Percentiles rank a stretch among this genome's conserved stretches.
Evolutionary conservation across 2,888 invertebrate species (phyloP).

Genomic region (Hipparchia semele): DNA sequence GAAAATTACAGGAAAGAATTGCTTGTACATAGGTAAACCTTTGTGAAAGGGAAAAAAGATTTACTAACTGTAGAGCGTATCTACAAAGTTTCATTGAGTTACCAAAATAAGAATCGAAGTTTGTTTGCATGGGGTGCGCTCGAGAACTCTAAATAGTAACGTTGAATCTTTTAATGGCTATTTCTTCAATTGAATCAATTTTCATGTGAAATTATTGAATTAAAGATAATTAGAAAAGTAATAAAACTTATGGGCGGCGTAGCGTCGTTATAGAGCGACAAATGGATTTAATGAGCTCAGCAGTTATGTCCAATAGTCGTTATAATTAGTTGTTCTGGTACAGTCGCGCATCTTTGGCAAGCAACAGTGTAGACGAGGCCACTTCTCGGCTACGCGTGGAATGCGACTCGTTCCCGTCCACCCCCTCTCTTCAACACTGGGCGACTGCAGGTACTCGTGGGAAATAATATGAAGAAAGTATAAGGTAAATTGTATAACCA

Average conservation of each 20-base stretch:
- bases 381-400: slow-evolving; percentile 44
- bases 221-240: not conserved
- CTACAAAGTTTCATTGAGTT: too few relatives aligned
- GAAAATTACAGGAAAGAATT: too few relatives aligned
- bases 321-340: slow-evolving; percentile 42
- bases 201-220: slow-evolving; percentile 21
- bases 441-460: slow-evolving; percentile 46
- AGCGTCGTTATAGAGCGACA: slow-evolving; percentile 21
- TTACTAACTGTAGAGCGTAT: too few relatives aligned
- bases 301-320: slow-evolving; percentile 36
- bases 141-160: slow-evolving; percentile 46
- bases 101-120: too few relatives aligned
- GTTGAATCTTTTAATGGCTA: slow-evolving; percentile 39
- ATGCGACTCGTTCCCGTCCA: slow-evolving; percentile 56
- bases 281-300: slow-evolving; percentile 21
- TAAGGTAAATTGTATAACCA: slow-evolving; percentile 41
- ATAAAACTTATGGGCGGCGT: slow-evolving; percentile 14
- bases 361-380: slow-evolving; percentile 44
- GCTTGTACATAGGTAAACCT: too few relatives aligned
- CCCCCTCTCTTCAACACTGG: slow-evolving; percentile 41
- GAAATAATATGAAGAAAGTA: slow-evolving; percentile 50
- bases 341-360: slow-evolving; percentile 47
- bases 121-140: too few relatives aligned
- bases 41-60: too few relatives aligned
- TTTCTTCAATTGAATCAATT: slow-evolving; percentile 46